Percentiles rank a stretch among this genome's conserved stretches.
phyloP scores from a whole-genome alignment of 2,113 vertebrate genomes.

The Delphinus delphis region DNA sequence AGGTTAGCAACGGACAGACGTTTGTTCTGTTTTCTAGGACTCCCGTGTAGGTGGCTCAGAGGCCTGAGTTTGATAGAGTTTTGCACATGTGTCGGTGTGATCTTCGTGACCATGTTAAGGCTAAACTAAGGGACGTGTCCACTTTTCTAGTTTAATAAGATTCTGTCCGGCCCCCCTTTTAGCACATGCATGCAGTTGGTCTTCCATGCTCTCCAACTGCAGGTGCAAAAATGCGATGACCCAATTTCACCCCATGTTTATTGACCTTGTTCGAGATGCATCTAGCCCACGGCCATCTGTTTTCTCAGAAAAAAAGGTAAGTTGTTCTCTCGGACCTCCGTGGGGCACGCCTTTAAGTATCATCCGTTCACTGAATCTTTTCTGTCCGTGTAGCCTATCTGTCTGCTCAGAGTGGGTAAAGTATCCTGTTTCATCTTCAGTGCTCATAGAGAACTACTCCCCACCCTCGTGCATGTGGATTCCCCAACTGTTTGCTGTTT shows the following conservation, averaged over 20 bases:
- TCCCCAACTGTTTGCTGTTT: neutral
- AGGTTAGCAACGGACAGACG: slow-evolving; percentile 83
- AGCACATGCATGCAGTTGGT: neutral
- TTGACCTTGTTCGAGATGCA: slow-evolving; percentile 35
- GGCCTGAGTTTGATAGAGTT: neutral
- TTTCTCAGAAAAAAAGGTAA: slow-evolving; percentile 45
- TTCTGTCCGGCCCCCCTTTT: neutral
- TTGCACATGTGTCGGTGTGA: neutral
- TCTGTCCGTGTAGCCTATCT: slow-evolving; percentile 28
- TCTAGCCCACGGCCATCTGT: slow-evolving; percentile 1
- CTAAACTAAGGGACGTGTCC: neutral
- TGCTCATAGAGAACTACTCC: neutral
- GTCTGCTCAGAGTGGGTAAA: neutral
- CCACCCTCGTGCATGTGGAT: neutral
- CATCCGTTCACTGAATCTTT: slow-evolving; percentile 22
- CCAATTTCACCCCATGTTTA: slow-evolving; percentile 46
- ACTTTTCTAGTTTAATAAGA: neutral
- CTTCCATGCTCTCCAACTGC: slow-evolving; percentile 53
- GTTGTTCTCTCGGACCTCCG: neutral
- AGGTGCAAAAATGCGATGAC: slow-evolving; percentile 42
- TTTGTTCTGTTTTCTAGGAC: neutral
- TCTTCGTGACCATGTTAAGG: neutral
- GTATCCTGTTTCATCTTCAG: neutral
- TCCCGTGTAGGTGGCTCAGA: neutral
- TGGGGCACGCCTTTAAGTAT: neutral